A percentile compares a stretch with the other conserved stretches of the same genome.
Conservation (phyloP, 2,113 vertebrate species). For the Dasypus novemcinctus region DNA sequence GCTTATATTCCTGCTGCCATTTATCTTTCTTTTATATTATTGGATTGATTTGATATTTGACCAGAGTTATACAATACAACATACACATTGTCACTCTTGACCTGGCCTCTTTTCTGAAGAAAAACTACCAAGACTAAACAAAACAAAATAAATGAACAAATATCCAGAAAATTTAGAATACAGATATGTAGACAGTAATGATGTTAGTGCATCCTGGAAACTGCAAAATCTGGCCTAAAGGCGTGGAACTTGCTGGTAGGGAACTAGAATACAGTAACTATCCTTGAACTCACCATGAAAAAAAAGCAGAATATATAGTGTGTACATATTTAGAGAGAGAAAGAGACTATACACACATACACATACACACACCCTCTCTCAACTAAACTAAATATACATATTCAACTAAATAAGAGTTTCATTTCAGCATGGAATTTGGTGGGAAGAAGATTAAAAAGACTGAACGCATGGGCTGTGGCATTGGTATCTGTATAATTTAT, state of each 20-base stretch:
- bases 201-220: neutral
- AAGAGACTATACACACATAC: no score
- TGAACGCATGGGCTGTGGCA: no score
- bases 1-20: no score
- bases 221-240: neutral
- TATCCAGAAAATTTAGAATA: no score
- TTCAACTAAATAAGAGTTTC: no score
- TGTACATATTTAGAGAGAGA: no score
- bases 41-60: neutral
- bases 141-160: neutral
- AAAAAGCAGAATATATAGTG: no score
- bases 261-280: rapidly evolving
- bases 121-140: neutral
- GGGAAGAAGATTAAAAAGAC: neutral
- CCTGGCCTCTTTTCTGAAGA: neutral
- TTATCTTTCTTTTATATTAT: rapidly evolving
- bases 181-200: neutral
- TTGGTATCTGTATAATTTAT: no score
- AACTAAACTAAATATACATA: no score
- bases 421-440: no score
- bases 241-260: rapidly evolving
- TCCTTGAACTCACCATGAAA: neutral
- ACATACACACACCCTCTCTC: no score
- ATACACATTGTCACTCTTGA: neutral
- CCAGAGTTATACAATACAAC: no score